These are phyloP conservation scores for Zaprionus africanus DNA, from an alignment of 1,140 invertebrate species.

Conservation along the genomic window DNA sequence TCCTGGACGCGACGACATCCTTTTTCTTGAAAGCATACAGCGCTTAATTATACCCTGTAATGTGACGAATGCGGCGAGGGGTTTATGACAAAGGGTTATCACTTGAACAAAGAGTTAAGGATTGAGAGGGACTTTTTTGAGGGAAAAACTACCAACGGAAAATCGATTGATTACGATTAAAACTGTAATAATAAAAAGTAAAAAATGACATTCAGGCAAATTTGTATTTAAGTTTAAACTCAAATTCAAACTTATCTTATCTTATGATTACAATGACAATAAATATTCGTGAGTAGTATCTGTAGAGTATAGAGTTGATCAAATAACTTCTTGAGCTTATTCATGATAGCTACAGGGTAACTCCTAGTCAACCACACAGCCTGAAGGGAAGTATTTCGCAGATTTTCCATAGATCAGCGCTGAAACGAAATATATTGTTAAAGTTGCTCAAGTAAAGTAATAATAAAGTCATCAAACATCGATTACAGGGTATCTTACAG, in stretches of 20 bases:
- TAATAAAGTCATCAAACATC: not conserved
- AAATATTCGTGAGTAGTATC: too few relatives aligned
- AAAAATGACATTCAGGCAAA: too few relatives aligned
- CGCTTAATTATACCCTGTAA: conserved; percentile 60
- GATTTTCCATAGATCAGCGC: not conserved
- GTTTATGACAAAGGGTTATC: not conserved
- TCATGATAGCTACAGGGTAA: not conserved
- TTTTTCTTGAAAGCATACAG: conserved; percentile 56
- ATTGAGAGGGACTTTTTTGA: not conserved
- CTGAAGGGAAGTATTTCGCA: too few relatives aligned
- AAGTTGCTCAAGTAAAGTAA: not conserved
- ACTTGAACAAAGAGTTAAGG: not conserved
- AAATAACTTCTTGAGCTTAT: too few relatives aligned
- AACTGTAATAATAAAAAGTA: too few relatives aligned
- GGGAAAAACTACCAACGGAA: not conserved
- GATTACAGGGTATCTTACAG: conserved; percentile 7
- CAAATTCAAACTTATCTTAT: too few relatives aligned
- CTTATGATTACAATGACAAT: too few relatives aligned
- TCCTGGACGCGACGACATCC: conserved; percentile 46
- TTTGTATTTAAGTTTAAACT: too few relatives aligned
- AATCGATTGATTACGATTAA: too few relatives aligned
- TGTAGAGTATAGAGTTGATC: too few relatives aligned
- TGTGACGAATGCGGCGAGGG: too few relatives aligned
- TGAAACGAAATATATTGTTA: not conserved
- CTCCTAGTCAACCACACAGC: not conserved